A percentile compares a stretch with the other conserved stretches of the same genome.
Conservation (phyloP, 1,140 invertebrate genomes). For the Proctacanthus coquilletti region DNA sequence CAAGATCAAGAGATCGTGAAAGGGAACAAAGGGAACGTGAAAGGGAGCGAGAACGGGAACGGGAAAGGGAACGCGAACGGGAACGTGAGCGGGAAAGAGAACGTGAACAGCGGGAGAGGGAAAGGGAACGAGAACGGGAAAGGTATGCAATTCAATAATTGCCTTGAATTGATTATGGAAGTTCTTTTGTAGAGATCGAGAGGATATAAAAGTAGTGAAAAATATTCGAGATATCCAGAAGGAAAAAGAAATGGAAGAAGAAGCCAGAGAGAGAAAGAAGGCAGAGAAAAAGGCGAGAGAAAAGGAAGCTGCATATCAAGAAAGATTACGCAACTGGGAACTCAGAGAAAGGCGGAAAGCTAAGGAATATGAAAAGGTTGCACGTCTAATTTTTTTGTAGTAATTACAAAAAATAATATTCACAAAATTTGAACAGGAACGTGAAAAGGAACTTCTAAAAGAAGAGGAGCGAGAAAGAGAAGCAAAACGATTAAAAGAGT, state of each 20-base stretch:
- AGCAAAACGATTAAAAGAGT: slow-evolving; percentile 88
- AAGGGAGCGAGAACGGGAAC: slow-evolving; percentile 35
- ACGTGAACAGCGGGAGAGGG: slow-evolving; percentile 25
- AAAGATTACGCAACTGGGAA: slow-evolving; percentile 78
- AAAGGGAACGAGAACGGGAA: slow-evolving; percentile 34
- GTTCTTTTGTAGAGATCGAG: slow-evolving; percentile 25
- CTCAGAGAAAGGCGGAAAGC: slow-evolving; percentile 78
- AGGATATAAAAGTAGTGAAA: slow-evolving; percentile 32
- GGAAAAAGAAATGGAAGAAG: slow-evolving; percentile 81
- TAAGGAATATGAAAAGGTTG: slow-evolving; percentile 77
- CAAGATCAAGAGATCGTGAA: slow-evolving; percentile 21
- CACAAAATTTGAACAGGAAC: slow-evolving; percentile 36
- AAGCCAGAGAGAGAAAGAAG: slow-evolving; percentile 77
- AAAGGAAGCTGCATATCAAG: slow-evolving; percentile 88
- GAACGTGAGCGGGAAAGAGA: slow-evolving; percentile 35
- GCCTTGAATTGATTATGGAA: background rate
- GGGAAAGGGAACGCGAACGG: slow-evolving; percentile 37
- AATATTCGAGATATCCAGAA: slow-evolving; percentile 44
- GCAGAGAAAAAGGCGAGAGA: slow-evolving; percentile 79
- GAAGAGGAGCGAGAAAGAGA: slow-evolving; percentile 76
- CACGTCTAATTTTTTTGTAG: too few species aligned
- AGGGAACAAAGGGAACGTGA: slow-evolving; percentile 30
- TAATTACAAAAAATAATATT: too few species aligned
- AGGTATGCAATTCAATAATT: slow-evolving; percentile 1
- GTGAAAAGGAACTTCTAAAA: slow-evolving; percentile 65